A percentile compares a stretch with the other conserved stretches of the same genome.
These are phyloP conservation scores for Pogonocherus hispidulus DNA, from an alignment of 2,888 invertebrate genomes.

Conservation along the genomic window DNA sequence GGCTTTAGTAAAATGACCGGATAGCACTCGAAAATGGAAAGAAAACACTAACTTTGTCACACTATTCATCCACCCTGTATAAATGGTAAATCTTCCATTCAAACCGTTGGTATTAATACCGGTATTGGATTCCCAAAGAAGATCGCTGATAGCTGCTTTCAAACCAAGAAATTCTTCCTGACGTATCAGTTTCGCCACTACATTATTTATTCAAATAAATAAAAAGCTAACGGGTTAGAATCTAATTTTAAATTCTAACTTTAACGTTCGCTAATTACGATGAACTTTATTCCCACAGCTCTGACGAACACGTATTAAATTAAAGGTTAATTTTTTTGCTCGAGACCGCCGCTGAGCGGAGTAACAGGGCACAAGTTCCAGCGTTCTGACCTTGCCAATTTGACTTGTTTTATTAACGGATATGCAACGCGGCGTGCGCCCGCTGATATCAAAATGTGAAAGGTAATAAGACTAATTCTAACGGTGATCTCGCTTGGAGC, in stretches of 20 bases:
- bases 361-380: slow-evolving; percentile 32
- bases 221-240: background rate
- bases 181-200: too few species aligned
- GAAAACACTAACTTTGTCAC: too few species aligned
- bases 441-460: slow-evolving; percentile 34
- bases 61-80: too few species aligned
- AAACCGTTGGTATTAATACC: too few species aligned
- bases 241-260: background rate
- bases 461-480: slow-evolving; percentile 32
- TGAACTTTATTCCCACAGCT: slow-evolving; percentile 1
- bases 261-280: slow-evolving; percentile 6
- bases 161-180: too few species aligned
- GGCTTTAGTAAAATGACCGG: too few species aligned
- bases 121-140: too few species aligned
- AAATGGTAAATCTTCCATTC: too few species aligned
- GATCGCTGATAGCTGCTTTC: too few species aligned
- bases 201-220: too few species aligned
- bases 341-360: background rate
- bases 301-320: background rate
- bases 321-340: slow-evolving; percentile 14
- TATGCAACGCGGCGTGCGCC: slow-evolving; percentile 15
- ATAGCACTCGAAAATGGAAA: too few species aligned
- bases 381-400: slow-evolving; percentile 34
- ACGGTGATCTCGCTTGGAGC: slow-evolving; percentile 21
- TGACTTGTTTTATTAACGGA: slow-evolving; percentile 20